Evolutionary conservation across 2,113 vertebrate genomes (phyloP).

Genomic region (Periophthalmodon schlosseri): DNA sequence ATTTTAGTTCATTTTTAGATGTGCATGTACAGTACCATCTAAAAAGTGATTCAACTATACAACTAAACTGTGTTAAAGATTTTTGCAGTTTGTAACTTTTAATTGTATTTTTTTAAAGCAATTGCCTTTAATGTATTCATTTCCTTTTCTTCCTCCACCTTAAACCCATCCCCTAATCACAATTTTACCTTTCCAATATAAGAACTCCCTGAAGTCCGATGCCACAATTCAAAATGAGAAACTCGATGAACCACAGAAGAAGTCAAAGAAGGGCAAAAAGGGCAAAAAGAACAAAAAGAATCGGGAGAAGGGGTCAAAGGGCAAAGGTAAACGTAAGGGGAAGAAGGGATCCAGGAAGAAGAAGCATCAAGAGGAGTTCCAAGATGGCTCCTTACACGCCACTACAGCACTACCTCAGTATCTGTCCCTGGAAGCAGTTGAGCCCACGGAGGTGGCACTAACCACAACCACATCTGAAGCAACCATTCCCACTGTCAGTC

Average conservation of each 20-base stretch:
- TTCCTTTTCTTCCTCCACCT: constrained; percentile 40
- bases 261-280: constrained; percentile 71
- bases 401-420: constrained; percentile 57
- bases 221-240: constrained; percentile 56
- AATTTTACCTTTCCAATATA: constrained; percentile 37
- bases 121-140: constrained; percentile 19
- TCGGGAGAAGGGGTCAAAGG: constrained; percentile 74
- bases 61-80: neutral
- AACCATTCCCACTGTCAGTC: neutral
- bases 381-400: constrained; percentile 63
- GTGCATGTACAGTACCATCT: neutral
- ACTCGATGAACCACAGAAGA: constrained; percentile 19
- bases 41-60: neutral
- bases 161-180: constrained; percentile 29
- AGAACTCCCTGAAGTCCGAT: constrained; percentile 50
- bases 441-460: constrained; percentile 39
- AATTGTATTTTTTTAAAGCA: constrained; percentile 2
- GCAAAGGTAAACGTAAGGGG: constrained; percentile 62
- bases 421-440: constrained; percentile 50
- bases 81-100: neutral
- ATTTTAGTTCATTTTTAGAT: neutral
- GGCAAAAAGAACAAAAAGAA: constrained; percentile 83
- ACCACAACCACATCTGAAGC: constrained; percentile 28
- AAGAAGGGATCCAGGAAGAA: constrained; percentile 83
- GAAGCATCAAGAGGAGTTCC: constrained; percentile 72